phyloP scores from a whole-genome alignment of 2,888 invertebrate species.

The Plebejus argus region DNA sequence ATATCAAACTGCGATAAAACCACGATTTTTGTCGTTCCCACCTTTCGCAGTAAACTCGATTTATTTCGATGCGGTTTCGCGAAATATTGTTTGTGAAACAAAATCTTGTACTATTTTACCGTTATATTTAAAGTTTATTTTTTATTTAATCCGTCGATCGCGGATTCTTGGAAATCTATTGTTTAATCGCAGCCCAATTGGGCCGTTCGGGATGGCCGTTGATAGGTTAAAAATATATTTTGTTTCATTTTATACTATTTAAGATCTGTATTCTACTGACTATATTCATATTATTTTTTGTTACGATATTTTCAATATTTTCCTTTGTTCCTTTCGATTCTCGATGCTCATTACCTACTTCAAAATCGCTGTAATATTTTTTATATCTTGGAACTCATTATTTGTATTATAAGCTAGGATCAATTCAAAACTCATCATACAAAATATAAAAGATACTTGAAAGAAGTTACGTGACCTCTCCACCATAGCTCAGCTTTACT shows the following conservation, averaged over 20 bases:
- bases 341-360: neutral
- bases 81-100: conserved; percentile 12
- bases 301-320: neutral
- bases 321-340: neutral
- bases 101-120: neutral
- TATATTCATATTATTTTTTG: neutral
- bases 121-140: neutral
- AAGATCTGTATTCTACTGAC: too few relatives aligned
- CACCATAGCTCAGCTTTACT: conserved; percentile 2
- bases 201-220: too few relatives aligned
- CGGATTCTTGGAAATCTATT: too few relatives aligned
- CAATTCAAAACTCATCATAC: neutral
- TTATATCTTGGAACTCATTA: neutral
- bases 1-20: conserved; percentile 33
- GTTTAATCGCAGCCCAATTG: too few relatives aligned
- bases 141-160: too few relatives aligned
- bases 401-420: neutral
- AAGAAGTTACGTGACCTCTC: conserved; percentile 19
- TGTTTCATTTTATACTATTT: too few relatives aligned
- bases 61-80: conserved; percentile 14
- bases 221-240: too few relatives aligned
- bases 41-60: conserved; percentile 30
- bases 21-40: conserved; percentile 35
- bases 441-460: neutral
- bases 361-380: neutral